A percentile compares a stretch with the other conserved stretches of the same genome.
Conservation (phyloP, 2,113 vertebrate genomes). For the Otolemur garnettii region DNA sequence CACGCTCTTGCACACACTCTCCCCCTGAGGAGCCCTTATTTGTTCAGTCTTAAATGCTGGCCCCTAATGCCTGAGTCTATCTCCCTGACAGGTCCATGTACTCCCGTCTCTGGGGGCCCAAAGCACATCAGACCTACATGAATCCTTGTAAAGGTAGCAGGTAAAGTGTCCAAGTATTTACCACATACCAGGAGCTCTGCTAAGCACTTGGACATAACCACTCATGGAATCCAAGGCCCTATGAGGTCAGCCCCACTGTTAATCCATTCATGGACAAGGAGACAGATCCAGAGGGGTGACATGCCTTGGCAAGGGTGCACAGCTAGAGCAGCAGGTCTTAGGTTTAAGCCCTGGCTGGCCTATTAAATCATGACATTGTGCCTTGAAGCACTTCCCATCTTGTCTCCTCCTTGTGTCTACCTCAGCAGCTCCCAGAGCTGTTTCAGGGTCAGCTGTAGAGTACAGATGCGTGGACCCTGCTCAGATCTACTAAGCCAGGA, state of each 20-base stretch:
- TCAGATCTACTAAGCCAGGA: not conserved
- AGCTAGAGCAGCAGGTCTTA: not conserved
- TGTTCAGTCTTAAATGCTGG: not conserved
- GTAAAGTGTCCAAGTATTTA: not conserved
- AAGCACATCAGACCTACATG: not conserved
- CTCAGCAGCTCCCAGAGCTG: not conserved
- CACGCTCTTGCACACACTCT: not conserved
- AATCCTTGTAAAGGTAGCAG: not conserved
- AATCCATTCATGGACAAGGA: not conserved
- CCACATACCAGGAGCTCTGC: not conserved
- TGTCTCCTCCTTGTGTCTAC: not conserved
- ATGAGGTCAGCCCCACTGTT: not conserved
- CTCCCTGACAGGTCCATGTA: not conserved
- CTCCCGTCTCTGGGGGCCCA: not conserved
- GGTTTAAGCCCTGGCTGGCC: not conserved
- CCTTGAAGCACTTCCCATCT: not conserved
- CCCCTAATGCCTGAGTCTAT: not conserved
- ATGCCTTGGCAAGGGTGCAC: too few relatives aligned
- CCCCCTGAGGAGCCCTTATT: not conserved
- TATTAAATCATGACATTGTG: not conserved
- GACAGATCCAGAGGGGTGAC: not conserved
- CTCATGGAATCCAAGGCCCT: not conserved
- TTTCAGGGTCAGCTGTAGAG: not conserved
- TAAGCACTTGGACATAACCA: not conserved
- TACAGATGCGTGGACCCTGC: not conserved